phyloP scores from a whole-genome alignment of 2,888 invertebrate species.

The Morpho deidamia region DNA sequence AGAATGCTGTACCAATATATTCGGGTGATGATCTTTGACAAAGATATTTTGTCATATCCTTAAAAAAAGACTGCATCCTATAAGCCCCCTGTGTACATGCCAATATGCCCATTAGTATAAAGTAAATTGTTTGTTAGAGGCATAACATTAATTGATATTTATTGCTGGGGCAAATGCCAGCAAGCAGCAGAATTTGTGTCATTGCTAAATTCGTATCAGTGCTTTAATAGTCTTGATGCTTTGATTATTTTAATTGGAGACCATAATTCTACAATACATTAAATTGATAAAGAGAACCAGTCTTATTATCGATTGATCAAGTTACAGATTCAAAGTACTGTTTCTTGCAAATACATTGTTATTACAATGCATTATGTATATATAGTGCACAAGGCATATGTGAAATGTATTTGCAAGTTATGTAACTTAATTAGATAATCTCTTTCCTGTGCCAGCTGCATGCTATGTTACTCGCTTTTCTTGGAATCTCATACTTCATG shows the following conservation, averaged over 20 bases:
- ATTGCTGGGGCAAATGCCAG: constrained; percentile 35
- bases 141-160: constrained; percentile 42
- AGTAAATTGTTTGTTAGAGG: constrained; percentile 49
- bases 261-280: constrained; percentile 33
- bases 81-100: constrained; percentile 9
- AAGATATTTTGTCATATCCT: constrained; percentile 3
- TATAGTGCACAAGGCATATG: constrained; percentile 22
- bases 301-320: constrained; percentile 60
- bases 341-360: not conserved
- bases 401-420: constrained; percentile 3
- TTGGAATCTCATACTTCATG: constrained; percentile 40
- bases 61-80: constrained; percentile 10
- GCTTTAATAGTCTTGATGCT: constrained; percentile 25
- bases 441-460: constrained; percentile 18
- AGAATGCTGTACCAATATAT: constrained; percentile 3
- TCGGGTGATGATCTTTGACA: constrained; percentile 7
- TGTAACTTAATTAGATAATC: constrained; percentile 15
- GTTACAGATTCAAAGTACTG: constrained; percentile 44
- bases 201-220: constrained; percentile 42
- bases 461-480: constrained; percentile 14
- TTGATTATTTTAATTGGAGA: constrained; percentile 36
- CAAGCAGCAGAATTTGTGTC: constrained; percentile 51
- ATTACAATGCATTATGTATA: not conserved
- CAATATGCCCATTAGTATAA: constrained; percentile 37
- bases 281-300: constrained; percentile 53